These are phyloP conservation scores for Alviniconcha marisindica DNA, from an alignment of 1,140 invertebrate genomes.

Conservation along the genomic window DNA sequence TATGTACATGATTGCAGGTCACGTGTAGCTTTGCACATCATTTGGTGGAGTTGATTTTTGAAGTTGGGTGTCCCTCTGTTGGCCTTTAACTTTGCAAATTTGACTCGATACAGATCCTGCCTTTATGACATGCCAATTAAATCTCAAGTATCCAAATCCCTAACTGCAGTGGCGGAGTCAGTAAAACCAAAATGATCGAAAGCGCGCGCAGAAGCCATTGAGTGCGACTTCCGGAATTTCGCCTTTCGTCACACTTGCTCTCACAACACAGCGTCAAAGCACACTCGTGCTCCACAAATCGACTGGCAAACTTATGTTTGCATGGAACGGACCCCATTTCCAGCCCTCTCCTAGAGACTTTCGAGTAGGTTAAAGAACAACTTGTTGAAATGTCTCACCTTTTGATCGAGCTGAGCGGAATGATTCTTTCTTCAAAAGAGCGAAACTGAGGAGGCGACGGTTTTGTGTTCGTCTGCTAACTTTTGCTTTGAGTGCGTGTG, in stretches of 20 bases:
- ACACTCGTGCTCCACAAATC: constrained; percentile 14
- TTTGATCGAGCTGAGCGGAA: not conserved
- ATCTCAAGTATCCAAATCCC: too few species aligned
- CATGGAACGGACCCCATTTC: not conserved
- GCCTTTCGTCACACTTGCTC: not conserved
- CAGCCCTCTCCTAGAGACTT: not conserved
- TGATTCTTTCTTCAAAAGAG: not conserved
- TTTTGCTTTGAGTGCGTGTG: not conserved
- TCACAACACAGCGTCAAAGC: not conserved
- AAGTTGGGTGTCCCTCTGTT: too few species aligned
- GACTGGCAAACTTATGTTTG: constrained; percentile 9
- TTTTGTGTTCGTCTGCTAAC: constrained; percentile 5
- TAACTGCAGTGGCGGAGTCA: too few species aligned
- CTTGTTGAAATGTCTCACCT: constrained; percentile 7
- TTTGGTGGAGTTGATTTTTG: too few species aligned
- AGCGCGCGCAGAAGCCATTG: not conserved
- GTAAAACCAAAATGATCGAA: too few species aligned
- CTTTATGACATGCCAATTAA: too few species aligned
- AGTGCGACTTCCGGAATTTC: constrained; percentile 22
- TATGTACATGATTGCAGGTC: too few species aligned
- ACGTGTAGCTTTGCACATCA: too few species aligned
- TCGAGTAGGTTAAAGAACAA: constrained; percentile 5
- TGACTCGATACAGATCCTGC: too few species aligned
- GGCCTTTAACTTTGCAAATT: too few species aligned
- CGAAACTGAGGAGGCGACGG: not conserved